Percentiles rank a stretch among this genome's conserved stretches.
Evolutionary conservation across 2,888 invertebrate genomes (phyloP).

Genomic region (Dione vanillae): DNA sequence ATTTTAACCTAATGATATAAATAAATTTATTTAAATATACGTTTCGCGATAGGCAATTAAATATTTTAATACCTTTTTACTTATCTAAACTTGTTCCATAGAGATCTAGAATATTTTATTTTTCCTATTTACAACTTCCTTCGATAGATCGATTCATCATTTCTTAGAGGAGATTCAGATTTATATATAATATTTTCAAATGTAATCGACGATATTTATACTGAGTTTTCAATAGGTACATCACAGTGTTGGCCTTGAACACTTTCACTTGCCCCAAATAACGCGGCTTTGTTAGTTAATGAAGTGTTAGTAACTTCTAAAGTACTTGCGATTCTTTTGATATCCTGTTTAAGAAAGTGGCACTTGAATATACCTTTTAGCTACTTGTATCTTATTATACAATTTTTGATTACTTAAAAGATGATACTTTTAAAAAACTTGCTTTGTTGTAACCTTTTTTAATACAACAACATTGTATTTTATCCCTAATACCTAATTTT

Average conservation of each 20-base stretch:
- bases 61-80: background rate
- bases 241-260: conserved; percentile 36
- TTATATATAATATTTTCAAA: conserved; percentile 1
- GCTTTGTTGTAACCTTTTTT: background rate
- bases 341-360: conserved; percentile 22
- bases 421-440: background rate
- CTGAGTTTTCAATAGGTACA: background rate
- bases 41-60: conserved; percentile 1
- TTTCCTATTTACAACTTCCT: background rate
- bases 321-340: conserved; percentile 21
- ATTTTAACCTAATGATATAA: background rate
- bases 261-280: conserved; percentile 43
- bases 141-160: background rate
- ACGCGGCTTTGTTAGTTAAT: conserved; percentile 38
- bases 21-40: conserved; percentile 4
- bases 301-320: conserved; percentile 29
- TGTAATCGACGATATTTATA: background rate
- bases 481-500: background rate
- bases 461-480: background rate
- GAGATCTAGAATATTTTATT: background rate
- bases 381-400: background rate
- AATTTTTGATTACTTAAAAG: background rate
- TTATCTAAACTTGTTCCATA: background rate
- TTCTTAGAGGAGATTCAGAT: background rate
- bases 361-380: background rate